Conservation (phyloP, 2,113 vertebrate species). For the Cheirogaleus medius region DNA sequence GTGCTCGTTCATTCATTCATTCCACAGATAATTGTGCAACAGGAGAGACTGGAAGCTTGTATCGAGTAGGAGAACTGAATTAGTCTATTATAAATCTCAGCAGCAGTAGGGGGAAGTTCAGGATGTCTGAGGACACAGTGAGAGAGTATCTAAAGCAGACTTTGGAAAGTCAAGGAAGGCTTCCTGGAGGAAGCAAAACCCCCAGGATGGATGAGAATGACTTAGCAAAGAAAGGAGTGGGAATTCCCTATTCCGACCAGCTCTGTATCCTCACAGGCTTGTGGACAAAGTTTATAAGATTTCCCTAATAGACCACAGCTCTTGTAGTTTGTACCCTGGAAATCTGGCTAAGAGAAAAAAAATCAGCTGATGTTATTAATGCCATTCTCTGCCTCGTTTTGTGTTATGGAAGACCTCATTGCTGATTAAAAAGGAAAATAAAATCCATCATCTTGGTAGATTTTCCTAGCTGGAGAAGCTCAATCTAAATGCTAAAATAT, state of each 20-base stretch:
- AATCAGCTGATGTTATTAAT: background rate
- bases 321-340: background rate
- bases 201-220: background rate
- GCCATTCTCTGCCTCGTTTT: background rate
- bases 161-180: background rate
- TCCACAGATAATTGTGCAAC: background rate
- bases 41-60: background rate
- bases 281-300: background rate
- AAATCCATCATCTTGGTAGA: too few species aligned
- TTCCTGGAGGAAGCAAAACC: background rate
- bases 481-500: background rate
- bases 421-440: background rate
- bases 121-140: background rate
- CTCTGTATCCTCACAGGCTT: background rate
- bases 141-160: background rate
- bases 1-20: background rate
- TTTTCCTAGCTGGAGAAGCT: background rate
- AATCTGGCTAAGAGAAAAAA: background rate
- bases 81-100: background rate
- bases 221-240: background rate
- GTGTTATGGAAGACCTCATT: background rate
- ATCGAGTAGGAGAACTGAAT: background rate
- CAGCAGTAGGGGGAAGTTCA: background rate
- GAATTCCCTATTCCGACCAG: background rate
- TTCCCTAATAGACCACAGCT: background rate